Percentiles rank a stretch among this genome's conserved stretches.
Evolutionary conservation across 2,797 vertebrate genomes (phyloP).

Genomic region (Podargus strigoides): DNA sequence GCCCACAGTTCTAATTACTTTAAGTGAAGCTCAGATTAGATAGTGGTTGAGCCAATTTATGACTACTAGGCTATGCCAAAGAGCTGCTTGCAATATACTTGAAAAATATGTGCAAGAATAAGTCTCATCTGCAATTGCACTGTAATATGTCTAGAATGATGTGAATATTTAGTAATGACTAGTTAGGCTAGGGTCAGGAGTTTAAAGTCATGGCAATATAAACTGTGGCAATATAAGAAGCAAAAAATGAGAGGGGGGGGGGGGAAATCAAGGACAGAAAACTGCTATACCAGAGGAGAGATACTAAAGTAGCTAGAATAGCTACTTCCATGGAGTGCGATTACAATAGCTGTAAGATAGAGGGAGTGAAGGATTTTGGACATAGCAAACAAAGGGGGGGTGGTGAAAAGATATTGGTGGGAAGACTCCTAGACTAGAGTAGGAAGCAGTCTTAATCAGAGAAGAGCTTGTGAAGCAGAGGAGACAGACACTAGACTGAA

Average conservation of each 20-base stretch:
- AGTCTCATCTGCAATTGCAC: background rate
- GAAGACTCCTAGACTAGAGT: background rate
- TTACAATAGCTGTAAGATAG: background rate
- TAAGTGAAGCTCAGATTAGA: background rate
- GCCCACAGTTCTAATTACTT: background rate
- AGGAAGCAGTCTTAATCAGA: background rate
- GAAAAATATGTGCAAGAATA: background rate
- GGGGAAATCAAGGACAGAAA: background rate
- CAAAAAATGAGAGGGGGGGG: background rate
- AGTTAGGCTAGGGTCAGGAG: background rate
- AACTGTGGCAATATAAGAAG: background rate
- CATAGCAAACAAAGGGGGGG: background rate
- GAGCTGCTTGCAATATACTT: background rate
- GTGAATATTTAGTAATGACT: background rate
- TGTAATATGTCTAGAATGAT: background rate
- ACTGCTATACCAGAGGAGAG: background rate
- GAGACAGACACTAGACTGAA: background rate
- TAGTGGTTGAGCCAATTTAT: background rate
- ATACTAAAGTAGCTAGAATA: background rate
- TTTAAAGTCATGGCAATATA: background rate
- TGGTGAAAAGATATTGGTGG: background rate
- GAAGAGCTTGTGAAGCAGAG: background rate
- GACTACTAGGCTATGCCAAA: background rate
- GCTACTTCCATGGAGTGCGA: background rate
- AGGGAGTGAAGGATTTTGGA: background rate